Evolutionary conservation across 2,888 invertebrate genomes (phyloP), one percentile per base, ranked within the genome.

Genomic region (Meghimatium bilineatum): DNA sequence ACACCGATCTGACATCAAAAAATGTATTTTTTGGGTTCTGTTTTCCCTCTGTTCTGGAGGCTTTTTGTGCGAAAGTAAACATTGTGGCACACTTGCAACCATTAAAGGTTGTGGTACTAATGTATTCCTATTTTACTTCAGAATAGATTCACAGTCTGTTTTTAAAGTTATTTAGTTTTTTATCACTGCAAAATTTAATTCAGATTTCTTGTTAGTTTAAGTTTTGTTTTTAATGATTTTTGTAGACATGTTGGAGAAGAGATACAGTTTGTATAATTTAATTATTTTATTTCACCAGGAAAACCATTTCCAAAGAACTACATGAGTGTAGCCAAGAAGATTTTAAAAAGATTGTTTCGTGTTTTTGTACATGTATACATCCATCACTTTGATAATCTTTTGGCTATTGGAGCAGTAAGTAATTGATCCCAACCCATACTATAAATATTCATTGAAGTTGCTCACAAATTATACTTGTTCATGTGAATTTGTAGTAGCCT

Each of bases 301-400:
- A 95, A 96, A 87, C 97, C 97, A 63, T 98, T 98, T 94, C 97
- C 97, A 8, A 97, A 96, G 93, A 96, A 96, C 80, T 98, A 97
- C 94, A 92, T 95, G 49, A 95, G 95, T 44, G 95, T 96, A n/a
- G 97, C 97, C 92, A 96, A 97, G 90, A 98, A 98, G 94, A 97
- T 98, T 87, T 94, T 98, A 88, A 97, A 97, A 0, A 95, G 97
- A 79, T 94, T 98, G 74, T 97, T 97, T 94, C 95, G 97, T 88
- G 97, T 98, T 8, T 98, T 98, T 93, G 97, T 98, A 0, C 97
- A 98, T 93, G 97, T 97, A 69, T 98, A 98, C 92, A 98, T 98
- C 87, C 97, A 98, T 94, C 98, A 98, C 93, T 98, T 98, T 93
- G 97, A 98, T 92, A 95, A 97, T 90, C 95, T 98, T 86, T 96